Evolutionary conservation across 2,888 invertebrate genomes (phyloP).

Genomic region (Orthosia gothica): DNA sequence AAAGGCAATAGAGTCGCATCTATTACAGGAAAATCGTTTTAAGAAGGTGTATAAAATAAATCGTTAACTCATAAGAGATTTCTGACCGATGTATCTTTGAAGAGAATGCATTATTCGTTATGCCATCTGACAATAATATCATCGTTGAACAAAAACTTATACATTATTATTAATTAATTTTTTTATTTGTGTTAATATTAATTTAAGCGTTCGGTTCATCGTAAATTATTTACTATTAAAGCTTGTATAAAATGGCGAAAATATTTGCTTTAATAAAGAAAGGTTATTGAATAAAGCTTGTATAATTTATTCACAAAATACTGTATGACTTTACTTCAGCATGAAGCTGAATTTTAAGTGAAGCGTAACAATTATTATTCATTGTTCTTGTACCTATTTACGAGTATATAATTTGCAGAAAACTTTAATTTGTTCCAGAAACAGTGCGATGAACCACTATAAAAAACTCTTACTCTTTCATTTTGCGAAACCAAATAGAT

Average conservation of each 20-base stretch:
- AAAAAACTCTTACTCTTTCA: neutral
- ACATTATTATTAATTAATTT: neutral
- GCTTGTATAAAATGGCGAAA: constrained; percentile 7
- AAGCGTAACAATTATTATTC: no score
- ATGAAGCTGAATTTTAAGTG: no score
- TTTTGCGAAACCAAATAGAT: neutral
- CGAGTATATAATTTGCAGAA: no score
- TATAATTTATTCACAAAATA: neutral
- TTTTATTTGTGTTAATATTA: neutral
- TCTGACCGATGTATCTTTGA: no score
- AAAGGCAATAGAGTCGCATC: no score
- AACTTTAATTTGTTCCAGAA: neutral
- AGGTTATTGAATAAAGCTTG: constrained; percentile 2
- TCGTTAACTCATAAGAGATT: neutral
- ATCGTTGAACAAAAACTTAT: neutral
- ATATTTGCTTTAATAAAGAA: constrained; percentile 4
- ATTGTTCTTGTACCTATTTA: no score
- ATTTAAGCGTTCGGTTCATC: neutral
- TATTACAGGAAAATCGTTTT: neutral
- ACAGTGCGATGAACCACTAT: neutral
- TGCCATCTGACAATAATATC: neutral
- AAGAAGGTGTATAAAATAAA: neutral
- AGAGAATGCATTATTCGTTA: no score
- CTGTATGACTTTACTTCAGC: no score
- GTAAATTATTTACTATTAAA: constrained; percentile 6